These are phyloP conservation scores for Lasioglossum baleicum DNA, from an alignment of 1,140 invertebrate species.

Conservation along the genomic window DNA sequence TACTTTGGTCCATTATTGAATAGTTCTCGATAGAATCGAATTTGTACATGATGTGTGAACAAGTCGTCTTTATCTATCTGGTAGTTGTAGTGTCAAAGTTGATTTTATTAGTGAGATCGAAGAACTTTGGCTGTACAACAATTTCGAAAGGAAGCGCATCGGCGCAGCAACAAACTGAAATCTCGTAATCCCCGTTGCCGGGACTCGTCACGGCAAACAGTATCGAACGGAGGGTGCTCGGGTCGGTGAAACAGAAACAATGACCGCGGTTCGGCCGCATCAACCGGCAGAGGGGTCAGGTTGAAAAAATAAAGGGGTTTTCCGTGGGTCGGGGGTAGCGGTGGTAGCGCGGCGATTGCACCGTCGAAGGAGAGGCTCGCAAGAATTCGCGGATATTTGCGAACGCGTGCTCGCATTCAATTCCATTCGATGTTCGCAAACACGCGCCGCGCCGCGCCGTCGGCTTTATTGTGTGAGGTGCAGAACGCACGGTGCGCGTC, in stretches of 20 bases:
- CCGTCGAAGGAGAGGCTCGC: slow-evolving; percentile 3
- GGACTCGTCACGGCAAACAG: background rate
- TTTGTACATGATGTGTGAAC: too few relatives aligned
- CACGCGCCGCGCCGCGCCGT: background rate
- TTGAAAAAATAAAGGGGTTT: slow-evolving; percentile 10
- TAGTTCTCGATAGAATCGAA: too few relatives aligned
- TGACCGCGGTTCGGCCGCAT: background rate
- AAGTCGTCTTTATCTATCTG: too few relatives aligned
- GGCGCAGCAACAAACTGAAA: background rate
- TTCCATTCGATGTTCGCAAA: slow-evolving; percentile 46
- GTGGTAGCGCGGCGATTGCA: background rate
- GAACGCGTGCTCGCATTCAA: slow-evolving; percentile 35
- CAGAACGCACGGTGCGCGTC: slow-evolving; percentile 6
- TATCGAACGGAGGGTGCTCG: background rate
- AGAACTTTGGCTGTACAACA: too few relatives aligned
- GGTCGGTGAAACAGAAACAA: slow-evolving; percentile 6
- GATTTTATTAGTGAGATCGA: too few relatives aligned
- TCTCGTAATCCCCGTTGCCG: background rate
- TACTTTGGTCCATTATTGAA: too few relatives aligned
- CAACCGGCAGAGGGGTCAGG: background rate
- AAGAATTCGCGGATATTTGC: slow-evolving; percentile 46
- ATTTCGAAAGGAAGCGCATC: too few relatives aligned
- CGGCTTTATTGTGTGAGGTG: slow-evolving; percentile 39
- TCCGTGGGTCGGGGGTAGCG: background rate
- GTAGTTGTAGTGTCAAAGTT: too few relatives aligned